Evolutionary conservation across 1,140 invertebrate species (phyloP), one percentile per base, ranked within the genome.

Genomic region (Brachionus rubens): DNA sequence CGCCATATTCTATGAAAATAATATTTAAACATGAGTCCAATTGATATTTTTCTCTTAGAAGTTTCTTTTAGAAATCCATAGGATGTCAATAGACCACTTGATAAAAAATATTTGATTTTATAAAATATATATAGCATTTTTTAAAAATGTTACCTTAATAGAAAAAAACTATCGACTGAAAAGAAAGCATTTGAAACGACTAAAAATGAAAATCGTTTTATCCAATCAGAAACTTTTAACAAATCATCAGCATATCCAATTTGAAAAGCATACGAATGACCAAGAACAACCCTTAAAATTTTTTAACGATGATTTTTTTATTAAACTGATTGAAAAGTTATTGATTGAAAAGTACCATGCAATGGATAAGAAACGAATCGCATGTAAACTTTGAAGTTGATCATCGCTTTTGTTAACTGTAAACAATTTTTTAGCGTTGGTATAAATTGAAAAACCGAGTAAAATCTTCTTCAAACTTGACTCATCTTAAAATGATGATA

Each of bases 1-100:
- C 65, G 14, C 68, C 68, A 72, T 26, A 72, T 50, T 50, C 68
- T 16, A 48, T 72, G 68, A 24, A 72, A 54, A 50, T 72, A 72
- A 72, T 72, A 72, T 50, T 72, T 72, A 2, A 30, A n/a, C 68
- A 72, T 72, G 9, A 72, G 9, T 4, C 46, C 21, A 4, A 72
- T 6, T 14, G 50, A 40, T 72, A 48, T 5, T 21, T 72, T 54
- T 72, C 24, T 33, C 41, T 72, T 72, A 12, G n/a, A 4, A 6
- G 19, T 24, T 50, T 72, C 68, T 72, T 72, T 72, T 24, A 72
- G 28, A 30, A 72, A 72, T 12, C 48, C 2, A 50, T 72, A 72
- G 3, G 43, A 50, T 9, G 68, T 72, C 50, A 72, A 54, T 5
- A 72, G 46, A 14, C 68, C 68, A 16, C 68, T 72, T 33, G 30